These are phyloP conservation scores for Betta splendens DNA, from an alignment of 2,797 vertebrate species.

Conservation along the genomic window DNA sequence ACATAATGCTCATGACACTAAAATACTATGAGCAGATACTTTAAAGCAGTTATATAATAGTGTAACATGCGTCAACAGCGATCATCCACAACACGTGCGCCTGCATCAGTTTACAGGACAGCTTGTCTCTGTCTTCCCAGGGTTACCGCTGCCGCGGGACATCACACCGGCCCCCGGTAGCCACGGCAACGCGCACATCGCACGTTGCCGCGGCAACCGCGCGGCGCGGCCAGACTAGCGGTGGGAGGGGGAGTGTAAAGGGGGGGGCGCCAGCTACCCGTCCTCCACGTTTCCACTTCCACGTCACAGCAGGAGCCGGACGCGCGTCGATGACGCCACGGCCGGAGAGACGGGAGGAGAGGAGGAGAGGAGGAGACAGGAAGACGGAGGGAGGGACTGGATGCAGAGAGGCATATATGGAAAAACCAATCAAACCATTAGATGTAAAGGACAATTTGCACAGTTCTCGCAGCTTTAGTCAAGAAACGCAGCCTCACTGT, in stretches of 20 bases:
- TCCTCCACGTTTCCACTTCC: slow-evolving; percentile 77
- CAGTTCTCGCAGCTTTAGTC: too few species aligned
- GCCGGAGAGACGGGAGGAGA: slow-evolving; percentile 14
- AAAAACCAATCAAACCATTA: too few species aligned
- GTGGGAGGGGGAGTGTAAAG: slow-evolving; percentile 56
- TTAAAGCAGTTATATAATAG: not conserved
- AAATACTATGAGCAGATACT: slow-evolving; percentile 13
- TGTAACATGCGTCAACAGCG: not conserved
- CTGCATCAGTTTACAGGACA: slow-evolving; percentile 1
- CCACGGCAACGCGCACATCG: slow-evolving; percentile 54
- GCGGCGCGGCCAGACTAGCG: slow-evolving; percentile 53
- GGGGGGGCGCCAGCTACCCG: slow-evolving; percentile 61
- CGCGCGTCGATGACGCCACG: slow-evolving; percentile 75
- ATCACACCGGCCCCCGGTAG: slow-evolving; percentile 41
- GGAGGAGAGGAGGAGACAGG: not conserved
- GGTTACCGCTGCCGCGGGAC: slow-evolving; percentile 48
- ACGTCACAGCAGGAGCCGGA: slow-evolving; percentile 62
- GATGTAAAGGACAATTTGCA: too few species aligned
- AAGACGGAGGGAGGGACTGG: not conserved
- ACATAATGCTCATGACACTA: slow-evolving; percentile 10
- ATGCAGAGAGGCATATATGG: not conserved
- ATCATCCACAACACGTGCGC: not conserved
- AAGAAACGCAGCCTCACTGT: too few species aligned
- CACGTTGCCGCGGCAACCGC: slow-evolving; percentile 56
- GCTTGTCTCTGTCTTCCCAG: slow-evolving; percentile 4